Evolutionary conservation across 2,113 vertebrate genomes (phyloP), one percentile per base, ranked within the genome.

Genomic region (Neodon shergylaensis): DNA sequence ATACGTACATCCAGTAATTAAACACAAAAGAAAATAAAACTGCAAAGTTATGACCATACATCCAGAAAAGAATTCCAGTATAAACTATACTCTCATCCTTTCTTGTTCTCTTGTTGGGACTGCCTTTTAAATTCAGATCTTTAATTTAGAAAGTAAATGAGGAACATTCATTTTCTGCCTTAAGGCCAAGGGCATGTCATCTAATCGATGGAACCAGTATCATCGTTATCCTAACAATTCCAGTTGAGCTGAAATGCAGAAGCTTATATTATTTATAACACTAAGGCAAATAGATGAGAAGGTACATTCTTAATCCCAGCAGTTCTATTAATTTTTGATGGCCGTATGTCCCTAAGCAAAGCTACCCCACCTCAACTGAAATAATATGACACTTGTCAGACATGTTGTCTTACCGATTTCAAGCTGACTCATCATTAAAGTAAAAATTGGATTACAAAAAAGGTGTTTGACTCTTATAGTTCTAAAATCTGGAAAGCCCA

Each of bases 141-240:
- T 96, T 91, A 95, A 96, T 94, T 96, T 89, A 90, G 68, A 95
- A 95, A 94, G 88, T 26, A 96, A n/a, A 94, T 81, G 54, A 95
- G 78, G 65, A 89, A 76, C 42, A 79, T 39, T 61, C 13, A 19
- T 95, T 82, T 88, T 21, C 85, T 44, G 10, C 0, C 36, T 63
- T 47, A 66, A 86, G 31, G 93, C 22, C 68, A 96, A 93, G 42
- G 74, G 33, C 58, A 63, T 94, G 61, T 14, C 26, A 68, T 84
- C 33, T 94, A 76, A 94, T 90, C 83, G 88, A 0, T 85, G 49
- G 66, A 97, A 78, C 19, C 49, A 14, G 16, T 52, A 39, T 94
- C 39, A 19, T 92, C 68, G 92, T 88, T 91, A 81, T 93, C 78
- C 82, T 95, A 87, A 96, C 85, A 90, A 78, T 78, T 96, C 79